Conservation (phyloP, 2,113 vertebrate species). For the Camarhynchus parvulus region DNA sequence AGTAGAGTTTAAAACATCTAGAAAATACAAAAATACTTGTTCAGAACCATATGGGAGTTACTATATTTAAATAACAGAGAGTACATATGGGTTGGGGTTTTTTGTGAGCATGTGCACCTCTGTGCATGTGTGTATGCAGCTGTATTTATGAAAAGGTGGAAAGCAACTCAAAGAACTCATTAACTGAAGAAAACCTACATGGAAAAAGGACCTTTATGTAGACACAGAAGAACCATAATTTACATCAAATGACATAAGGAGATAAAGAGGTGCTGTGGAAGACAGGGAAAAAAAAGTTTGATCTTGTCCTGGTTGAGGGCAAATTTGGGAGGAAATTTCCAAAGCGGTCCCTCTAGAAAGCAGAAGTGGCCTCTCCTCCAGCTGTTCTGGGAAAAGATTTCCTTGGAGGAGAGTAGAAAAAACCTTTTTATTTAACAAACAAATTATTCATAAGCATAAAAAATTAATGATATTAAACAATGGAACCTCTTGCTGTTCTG, state of each 20-base stretch:
- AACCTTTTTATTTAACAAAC: neutral
- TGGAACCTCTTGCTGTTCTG: neutral
- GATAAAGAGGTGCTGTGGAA: neutral
- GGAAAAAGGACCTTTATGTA: neutral
- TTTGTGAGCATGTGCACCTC: accelerated
- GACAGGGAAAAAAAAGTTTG: accelerated
- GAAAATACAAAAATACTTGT: neutral
- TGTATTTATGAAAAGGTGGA: neutral
- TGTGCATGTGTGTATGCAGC: neutral
- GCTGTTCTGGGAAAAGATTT: neutral
- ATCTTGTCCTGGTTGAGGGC: neutral
- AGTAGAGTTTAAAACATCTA: neutral
- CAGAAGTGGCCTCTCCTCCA: neutral
- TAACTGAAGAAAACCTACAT: neutral
- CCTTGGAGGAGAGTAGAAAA: neutral
- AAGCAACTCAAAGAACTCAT: neutral
- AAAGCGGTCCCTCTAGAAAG: neutral
- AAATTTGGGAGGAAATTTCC: neutral
- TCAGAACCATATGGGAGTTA: neutral
- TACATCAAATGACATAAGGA: neutral
- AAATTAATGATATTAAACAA: too few relatives aligned
- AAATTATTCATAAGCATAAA: neutral
- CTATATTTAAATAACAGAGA: neutral
- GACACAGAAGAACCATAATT: neutral
- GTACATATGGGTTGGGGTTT: accelerated